Evolutionary conservation across 2,888 invertebrate genomes (phyloP).

Genomic region (Archaeoteleia sp.): DNA sequence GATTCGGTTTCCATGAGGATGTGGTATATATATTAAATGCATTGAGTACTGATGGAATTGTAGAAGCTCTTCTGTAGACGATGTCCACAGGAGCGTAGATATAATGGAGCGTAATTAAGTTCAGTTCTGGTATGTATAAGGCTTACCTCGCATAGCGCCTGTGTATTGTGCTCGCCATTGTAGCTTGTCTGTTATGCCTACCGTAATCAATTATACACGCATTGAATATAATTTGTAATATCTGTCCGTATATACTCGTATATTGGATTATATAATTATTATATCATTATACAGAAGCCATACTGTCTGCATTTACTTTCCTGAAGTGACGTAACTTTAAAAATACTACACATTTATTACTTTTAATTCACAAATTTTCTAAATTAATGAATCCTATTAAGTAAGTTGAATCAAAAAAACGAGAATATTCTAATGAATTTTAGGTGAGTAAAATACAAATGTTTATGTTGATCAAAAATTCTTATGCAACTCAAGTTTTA

Average conservation of each 20-base stretch:
- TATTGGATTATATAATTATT: conserved; percentile 11
- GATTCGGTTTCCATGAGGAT: conserved; percentile 58
- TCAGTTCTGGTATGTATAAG: conserved; percentile 68
- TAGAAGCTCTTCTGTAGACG: conserved; percentile 55
- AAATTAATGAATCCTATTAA: too few species aligned
- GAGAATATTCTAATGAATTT: too few species aligned
- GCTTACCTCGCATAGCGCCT: conserved; percentile 64
- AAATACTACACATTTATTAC: too few species aligned
- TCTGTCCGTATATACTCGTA: conserved; percentile 35
- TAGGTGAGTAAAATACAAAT: too few species aligned
- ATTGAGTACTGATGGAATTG: conserved; percentile 61
- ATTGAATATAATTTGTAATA: conserved; percentile 62
- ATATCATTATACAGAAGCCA: too few species aligned
- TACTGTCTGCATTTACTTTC: too few species aligned
- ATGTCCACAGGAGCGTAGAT: conserved; percentile 63
- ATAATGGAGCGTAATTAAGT: conserved; percentile 71
- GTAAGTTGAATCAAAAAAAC: too few species aligned
- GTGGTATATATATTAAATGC: conserved; percentile 62
- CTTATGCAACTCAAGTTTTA: too few species aligned
- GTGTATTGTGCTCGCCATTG: conserved; percentile 60
- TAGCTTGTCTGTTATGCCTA: conserved; percentile 61
- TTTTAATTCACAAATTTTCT: too few species aligned
- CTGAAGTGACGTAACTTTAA: too few species aligned
- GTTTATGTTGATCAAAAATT: too few species aligned
- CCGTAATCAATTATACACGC: conserved; percentile 68